Percentiles rank a stretch among this genome's conserved stretches.
Evolutionary conservation across 53 echinoderm and acorn worm genomes (phyloP).

Genomic region (Glandiceps talaboti): DNA sequence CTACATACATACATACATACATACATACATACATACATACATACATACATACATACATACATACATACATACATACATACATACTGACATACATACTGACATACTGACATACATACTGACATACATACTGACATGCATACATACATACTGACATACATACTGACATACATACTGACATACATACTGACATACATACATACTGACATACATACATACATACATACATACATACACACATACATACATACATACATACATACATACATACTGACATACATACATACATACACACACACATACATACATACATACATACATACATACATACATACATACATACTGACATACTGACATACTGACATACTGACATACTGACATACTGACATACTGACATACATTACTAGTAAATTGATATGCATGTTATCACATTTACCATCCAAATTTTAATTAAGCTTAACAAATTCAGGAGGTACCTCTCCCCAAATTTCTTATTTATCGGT

Average conservation of each 20-base stretch:
- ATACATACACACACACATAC: not conserved
- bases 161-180: not conserved
- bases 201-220: not conserved
- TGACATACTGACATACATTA: not conserved
- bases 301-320: not conserved
- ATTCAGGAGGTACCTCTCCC: no score
- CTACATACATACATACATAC: not conserved
- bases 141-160: not conserved
- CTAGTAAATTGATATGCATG: not conserved
- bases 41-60: not conserved
- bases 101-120: not conserved
- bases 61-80: not conserved
- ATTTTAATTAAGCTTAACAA: no score
- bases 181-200: not conserved
- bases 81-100: not conserved
- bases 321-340: not conserved
- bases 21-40: not conserved
- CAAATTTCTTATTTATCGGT: no score
- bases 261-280: not conserved
- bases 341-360: not conserved
- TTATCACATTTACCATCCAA: not conserved
- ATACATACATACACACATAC: not conserved
- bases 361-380: not conserved
- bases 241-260: not conserved
- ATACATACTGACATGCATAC: not conserved